A percentile compares a stretch with the other conserved stretches of the same genome.
These are phyloP conservation scores for Palythoa grandiflora DNA, from an alignment of 92 coral and sea anemone genomes.

Conservation along the genomic window DNA sequence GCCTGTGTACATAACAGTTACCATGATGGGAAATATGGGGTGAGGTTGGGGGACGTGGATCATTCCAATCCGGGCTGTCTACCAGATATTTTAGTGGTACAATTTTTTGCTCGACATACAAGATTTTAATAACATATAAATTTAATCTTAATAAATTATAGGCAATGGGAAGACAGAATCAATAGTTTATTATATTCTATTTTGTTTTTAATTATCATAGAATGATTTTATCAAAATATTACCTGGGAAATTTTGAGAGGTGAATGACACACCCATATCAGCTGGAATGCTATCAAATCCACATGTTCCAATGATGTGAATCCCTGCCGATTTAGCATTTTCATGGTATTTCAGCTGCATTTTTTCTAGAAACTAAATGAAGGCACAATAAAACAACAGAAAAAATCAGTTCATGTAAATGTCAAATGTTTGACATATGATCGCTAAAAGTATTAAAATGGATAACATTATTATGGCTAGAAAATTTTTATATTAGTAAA, in stretches of 20 bases:
- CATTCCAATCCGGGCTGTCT: too few species aligned
- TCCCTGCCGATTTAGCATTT: constrained; percentile 70
- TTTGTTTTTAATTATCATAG: not conserved
- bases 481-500: too few species aligned
- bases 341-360: constrained; percentile 95
- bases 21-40: too few species aligned
- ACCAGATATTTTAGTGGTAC: too few species aligned
- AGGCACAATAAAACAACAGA: not conserved
- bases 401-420: not conserved
- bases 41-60: too few species aligned
- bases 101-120: too few species aligned
- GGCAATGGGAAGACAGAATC: not conserved
- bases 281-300: constrained; percentile 99
- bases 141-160: not conserved
- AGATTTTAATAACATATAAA: too few species aligned
- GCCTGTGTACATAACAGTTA: too few species aligned
- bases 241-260: constrained; percentile 94
- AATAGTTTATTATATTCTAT: too few species aligned
- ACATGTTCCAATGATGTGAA: constrained; percentile 91
- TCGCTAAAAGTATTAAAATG: too few species aligned
- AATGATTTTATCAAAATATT: not conserved
- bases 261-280: constrained; percentile 90
- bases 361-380: constrained; percentile 78
- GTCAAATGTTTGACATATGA: too few species aligned
- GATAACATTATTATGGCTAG: too few species aligned